Base-by-base conservation (phyloP, 2,113 vertebrate species). In the Antigone vipio region DNA sequence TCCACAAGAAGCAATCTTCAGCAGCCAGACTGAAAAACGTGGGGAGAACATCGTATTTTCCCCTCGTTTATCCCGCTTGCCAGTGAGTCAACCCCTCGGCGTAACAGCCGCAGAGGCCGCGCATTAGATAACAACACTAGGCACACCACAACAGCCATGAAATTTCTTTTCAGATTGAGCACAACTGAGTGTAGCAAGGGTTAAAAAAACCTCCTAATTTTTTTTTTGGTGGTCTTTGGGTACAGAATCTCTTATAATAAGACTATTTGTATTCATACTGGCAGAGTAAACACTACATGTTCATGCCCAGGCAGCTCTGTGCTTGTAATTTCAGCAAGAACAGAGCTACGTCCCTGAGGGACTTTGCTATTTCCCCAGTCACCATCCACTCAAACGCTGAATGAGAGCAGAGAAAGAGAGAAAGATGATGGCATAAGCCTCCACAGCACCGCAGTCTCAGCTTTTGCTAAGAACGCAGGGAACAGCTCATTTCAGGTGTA, bases 231-330 rank as follows among this genome's bases (percentile, higher is more conserved):
- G 97, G 98, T 98, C 97, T 98, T 97, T 97, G 97, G 98, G 98
- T 98, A 98, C 97, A 97, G 97, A 98, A 97, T 98, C 96, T 97
- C 55, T 95, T 98, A 98, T 98, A 98, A 98, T 98, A 98, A 98
- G 98, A 98, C 98, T 98, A 98, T 98, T 98, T 98, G 98, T 98
- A 98, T 98, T 98, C 98, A 98, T 98, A 97, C 98, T 98, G 98
- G 98, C 98, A 98, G 98, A 98, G 98, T 98, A 98, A 98, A 98
- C 98, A 98, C 97, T 98, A 97, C 98, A 98, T 98, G 98, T 97
- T 98, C 98, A 98, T 98, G 98, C 98, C 98, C 98, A 98, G 98
- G 98, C 97, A 98, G 98, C 97, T 98, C 97, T 97, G 97, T 96
- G 97, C 98, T 98, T 98, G 98, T 98, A 98, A 98, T 98, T 98